Evolutionary conservation across 2,888 invertebrate genomes (phyloP).

Genomic region (Harpagoxenus sublaevis): DNA sequence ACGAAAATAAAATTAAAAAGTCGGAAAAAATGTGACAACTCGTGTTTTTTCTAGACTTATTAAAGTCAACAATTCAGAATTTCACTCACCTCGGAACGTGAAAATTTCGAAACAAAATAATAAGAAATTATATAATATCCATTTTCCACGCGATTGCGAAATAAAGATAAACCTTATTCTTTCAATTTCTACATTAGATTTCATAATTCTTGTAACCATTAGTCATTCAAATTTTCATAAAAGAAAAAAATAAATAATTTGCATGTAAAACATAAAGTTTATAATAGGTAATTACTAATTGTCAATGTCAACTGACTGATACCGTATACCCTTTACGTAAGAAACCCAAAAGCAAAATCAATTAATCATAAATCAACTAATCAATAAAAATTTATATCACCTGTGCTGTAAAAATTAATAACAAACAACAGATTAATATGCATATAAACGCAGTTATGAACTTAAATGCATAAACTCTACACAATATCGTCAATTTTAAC

Average conservation of each 20-base stretch:
- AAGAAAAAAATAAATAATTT: background rate
- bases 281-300: background rate
- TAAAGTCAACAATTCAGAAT: slow-evolving; percentile 6
- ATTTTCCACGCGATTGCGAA: background rate
- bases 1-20: background rate
- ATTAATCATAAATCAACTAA: background rate
- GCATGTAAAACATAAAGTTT: background rate
- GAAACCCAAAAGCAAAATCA: background rate
- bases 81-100: background rate
- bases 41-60: slow-evolving; percentile 3
- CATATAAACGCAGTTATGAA: background rate
- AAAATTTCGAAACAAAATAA: background rate
- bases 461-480: background rate
- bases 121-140: slow-evolving; percentile 6
- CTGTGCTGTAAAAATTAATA: background rate
- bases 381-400: background rate
- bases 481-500: background rate
- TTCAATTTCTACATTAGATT: background rate
- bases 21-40: background rate
- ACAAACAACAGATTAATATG: background rate
- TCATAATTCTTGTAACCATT: background rate
- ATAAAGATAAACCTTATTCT: background rate
- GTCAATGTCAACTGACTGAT: background rate
- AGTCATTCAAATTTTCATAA: background rate
- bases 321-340: background rate